Base-by-base conservation (phyloP, 2,888 invertebrate genomes). In the Tetrapedia diversipes region DNA sequence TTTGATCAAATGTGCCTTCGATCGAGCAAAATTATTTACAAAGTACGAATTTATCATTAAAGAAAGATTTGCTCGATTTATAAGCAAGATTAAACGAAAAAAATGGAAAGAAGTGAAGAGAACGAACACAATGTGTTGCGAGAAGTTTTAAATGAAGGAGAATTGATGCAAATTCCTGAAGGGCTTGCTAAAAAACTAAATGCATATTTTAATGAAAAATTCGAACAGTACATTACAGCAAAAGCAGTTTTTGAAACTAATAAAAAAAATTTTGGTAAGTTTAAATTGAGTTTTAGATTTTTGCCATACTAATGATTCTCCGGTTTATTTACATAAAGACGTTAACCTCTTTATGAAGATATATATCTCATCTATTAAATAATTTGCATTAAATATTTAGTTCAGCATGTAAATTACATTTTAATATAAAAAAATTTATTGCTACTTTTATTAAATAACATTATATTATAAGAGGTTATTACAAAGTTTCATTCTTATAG, bases 221-320 rank as follows among this genome's bases (percentile, higher is more conserved):
- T 95, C 88, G 95, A 95, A 86, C 95, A 95, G 90, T 95, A 95
- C 82, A 93, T 96, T 86, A 95, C 95, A 68, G 94, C 95, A 34
- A 96, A 95, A 92, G 96, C 96, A 3, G 93, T 96, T 37, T 94
- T 95, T 77, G 96, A 96, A 92, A 94, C 95, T 76, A 94, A 93
- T 85, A 94, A 94, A 90, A 93, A 93, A 77, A 94, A 93, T 88
- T 93, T 94, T 86, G 95, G 96, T 96, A 92, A 91, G 63, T 11
- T n/a, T 2, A 0, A 54, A 61, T 64, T 19, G 39, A 45, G 27
- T 51, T 64, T 63, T 29, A 24, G n/a, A 27, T n/a, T 64, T 41
- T 56, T 47, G 14, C 34, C 19, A 6, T 11, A 27, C 2, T 45
- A 60, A 54, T 41, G 54, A 63, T 57, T 41, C 4, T 37, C 45